Base-by-base conservation (phyloP, 2,888 invertebrate genomes). In the Mesorhabditis spiculigera region DNA sequence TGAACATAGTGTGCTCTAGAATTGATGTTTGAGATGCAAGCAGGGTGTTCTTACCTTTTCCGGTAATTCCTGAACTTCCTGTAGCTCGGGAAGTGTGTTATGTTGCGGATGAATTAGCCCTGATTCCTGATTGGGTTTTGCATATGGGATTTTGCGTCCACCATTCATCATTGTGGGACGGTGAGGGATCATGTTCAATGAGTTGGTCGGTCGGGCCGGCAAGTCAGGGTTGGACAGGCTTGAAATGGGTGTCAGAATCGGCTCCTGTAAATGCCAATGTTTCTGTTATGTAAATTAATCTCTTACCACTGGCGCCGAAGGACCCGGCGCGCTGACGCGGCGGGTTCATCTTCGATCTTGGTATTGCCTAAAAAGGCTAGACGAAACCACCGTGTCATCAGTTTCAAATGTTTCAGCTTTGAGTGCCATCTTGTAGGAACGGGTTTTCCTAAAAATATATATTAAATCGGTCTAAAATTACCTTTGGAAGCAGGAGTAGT, bases 401-500 rank as follows among this genome's bases (percentile, higher is more conserved):
- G 28, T 28, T 28, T 28, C 28, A 28, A 28, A 28, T 28, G 28
- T 28, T 28, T 28, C 1, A 1, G 28, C 28, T 28, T 28, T 28
- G 28, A 28, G 28, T 28, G 28, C 28, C 28, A 28, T 50, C 58
- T 50, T 50, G 64, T 68, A 45, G 70, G 70, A 28, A 70, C 13
- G 43, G 67, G 64, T 43, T 63, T 70, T 10, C 65, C n/a, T 65
- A 61, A 6, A 42, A 66, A 68, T 63, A 43, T 10, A 13, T 16
- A 68, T 5, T 42, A 16, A 50, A 63, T 63, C 67, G 62, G 67
- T 5, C 64, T 28, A 5, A 63, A 58, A 67, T n/a, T 10, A 43
- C 28, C 10, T 16, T 41, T 50, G 66, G 66, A 43, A 16, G 70
- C 50, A 63, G 74, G 43, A 44, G 73, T 71, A 28, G 74, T 73